A percentile compares a stretch with the other conserved stretches of the same genome.
phyloP scores from a whole-genome alignment of 2,797 vertebrate genomes.

The Poliocrania exsul region DNA sequence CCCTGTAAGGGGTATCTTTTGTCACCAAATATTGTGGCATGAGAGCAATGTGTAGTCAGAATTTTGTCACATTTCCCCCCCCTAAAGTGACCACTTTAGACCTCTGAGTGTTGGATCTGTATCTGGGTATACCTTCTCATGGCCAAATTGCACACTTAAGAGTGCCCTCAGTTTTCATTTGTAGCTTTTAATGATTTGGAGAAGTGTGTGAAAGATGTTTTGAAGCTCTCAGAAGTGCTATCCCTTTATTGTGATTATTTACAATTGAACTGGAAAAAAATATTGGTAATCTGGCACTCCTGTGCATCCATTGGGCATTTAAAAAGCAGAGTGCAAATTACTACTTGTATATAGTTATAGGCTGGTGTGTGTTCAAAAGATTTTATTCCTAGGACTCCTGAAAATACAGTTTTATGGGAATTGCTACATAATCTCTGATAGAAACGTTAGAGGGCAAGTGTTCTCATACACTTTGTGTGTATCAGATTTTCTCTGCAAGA shows the following conservation, averaged over 20 bases:
- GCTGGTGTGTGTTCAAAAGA: not conserved
- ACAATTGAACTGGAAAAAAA: not conserved
- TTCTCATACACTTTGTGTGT: not conserved
- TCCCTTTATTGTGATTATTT: not conserved
- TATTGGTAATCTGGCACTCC: not conserved
- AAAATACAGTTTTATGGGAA: not conserved
- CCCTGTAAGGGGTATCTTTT: not conserved
- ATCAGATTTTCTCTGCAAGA: not conserved
- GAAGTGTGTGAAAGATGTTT: not conserved
- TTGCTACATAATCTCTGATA: not conserved
- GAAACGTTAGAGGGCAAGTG: not conserved
- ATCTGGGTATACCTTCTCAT: not conserved
- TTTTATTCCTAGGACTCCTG: not conserved
- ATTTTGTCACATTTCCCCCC: accelerated
- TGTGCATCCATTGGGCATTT: not conserved
- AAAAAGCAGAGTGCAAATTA: not conserved
- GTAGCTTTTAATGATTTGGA: not conserved
- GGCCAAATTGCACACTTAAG: not conserved
- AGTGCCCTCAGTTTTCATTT: not conserved
- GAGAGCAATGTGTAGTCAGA: not conserved
- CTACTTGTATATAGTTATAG: not conserved
- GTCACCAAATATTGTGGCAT: not conserved
- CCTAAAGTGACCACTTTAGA: not conserved
- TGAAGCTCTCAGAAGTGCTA: not conserved
- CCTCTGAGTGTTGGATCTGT: accelerated